A percentile compares a stretch with the other conserved stretches of the same genome.
Evolutionary conservation across 2,113 vertebrate species (phyloP).

Genomic region (Arizona elegans): DNA sequence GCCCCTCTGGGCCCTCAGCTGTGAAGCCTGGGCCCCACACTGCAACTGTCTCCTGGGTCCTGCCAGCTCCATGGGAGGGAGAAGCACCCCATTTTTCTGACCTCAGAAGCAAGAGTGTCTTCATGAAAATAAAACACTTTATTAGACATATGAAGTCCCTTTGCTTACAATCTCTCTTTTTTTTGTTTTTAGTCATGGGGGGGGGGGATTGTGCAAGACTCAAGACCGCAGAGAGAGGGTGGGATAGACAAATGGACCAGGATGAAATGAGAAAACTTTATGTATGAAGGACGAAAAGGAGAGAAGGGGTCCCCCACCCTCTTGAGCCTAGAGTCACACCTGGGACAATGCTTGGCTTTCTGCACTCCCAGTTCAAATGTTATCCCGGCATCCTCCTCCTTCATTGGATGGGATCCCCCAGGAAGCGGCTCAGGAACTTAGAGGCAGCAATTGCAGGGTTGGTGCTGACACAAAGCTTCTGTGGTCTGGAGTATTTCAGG

Average conservation of each 20-base stretch:
- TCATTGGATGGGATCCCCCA: background rate
- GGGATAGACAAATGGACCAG: background rate
- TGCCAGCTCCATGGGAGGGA: background rate
- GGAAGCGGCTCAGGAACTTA: constrained; percentile 16
- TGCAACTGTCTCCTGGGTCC: background rate
- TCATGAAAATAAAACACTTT: constrained; percentile 34
- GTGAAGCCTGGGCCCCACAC: background rate
- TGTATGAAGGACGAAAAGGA: background rate
- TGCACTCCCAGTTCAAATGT: background rate
- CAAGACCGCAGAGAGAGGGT: background rate
- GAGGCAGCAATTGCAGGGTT: constrained; percentile 63
- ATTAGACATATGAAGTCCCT: constrained; percentile 19
- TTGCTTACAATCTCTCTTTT: background rate
- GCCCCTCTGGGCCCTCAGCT: background rate
- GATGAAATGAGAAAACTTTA: background rate
- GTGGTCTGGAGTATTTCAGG: constrained; percentile 76
- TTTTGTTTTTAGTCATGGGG: background rate
- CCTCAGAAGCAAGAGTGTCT: background rate
- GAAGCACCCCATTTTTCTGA: background rate
- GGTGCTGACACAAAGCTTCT: constrained; percentile 72
- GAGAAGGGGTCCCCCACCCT: no score
- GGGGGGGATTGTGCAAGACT: background rate
- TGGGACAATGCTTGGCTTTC: background rate
- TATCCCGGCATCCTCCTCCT: background rate
- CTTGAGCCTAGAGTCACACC: background rate